Evolutionary conservation across 1,140 invertebrate genomes (phyloP), one percentile per base, ranked within the genome.

Genomic region (Thrips palmi): DNA sequence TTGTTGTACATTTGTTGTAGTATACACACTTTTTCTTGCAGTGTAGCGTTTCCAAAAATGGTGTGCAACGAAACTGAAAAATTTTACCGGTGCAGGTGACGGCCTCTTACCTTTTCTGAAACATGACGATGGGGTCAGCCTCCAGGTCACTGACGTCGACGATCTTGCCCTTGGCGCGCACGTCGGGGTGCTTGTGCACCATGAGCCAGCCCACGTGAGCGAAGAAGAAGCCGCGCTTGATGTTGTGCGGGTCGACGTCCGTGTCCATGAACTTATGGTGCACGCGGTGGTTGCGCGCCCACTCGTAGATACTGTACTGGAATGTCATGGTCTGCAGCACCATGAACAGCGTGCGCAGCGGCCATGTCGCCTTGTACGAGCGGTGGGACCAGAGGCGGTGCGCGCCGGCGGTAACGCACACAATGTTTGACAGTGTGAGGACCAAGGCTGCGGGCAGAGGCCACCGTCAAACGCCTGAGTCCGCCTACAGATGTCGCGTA

Each of bases 241-340:
- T 41, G 45, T 89, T 89, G 52, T 91, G 84, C 0, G 86, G 87
- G 57, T 92, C 87, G 0, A 85, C 86, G 51, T 89, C 74, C 0
- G 85, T 88, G 51, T 92, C 87, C 0, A 81, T 80, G 55, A 77
- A 91, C 56, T 91, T 91, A 51, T 91, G 86, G 54, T 92, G 86
- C 1, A 86, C 81, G 42, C 88, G 65, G 32, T 85, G 81, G 48
- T 85, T 80, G 33, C 79, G 50, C 0, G 74, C 77, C 78, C 77
- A 82, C 0, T 67, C 68, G 43, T 80, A 79, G 0, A 77, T 62
- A 93, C 1, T 57, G 51, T 79, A 57, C 39, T 48, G 45, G 6
- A 47, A 34, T 14, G 38, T 41, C 21, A 68, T 54, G 19, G 62
- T 62, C 33, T 72, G 58, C 42, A 59, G 55, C 4, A 65, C 17